Conservation (phyloP, 2,797 vertebrate genomes). For the Tapera naevia region DNA sequence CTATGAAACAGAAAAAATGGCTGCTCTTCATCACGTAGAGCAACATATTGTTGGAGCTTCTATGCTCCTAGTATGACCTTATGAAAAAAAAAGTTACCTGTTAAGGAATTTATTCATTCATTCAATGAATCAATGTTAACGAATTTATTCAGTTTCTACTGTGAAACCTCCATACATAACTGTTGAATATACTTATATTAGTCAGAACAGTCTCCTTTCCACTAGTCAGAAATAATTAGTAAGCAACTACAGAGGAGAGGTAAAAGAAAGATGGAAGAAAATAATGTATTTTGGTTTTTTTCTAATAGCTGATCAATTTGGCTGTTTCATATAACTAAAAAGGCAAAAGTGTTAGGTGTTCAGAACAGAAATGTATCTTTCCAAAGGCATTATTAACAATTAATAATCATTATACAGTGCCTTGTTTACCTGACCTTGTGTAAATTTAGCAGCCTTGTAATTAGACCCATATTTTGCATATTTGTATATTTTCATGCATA, state of each 20-base stretch:
- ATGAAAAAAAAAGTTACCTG: neutral
- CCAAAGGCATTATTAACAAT: conserved; percentile 88
- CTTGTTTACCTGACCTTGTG: conserved; percentile 86
- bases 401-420: conserved; percentile 86
- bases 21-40: neutral
- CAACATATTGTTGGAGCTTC: neutral
- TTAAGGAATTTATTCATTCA: neutral
- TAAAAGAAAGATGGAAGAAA: neutral
- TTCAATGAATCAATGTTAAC: neutral
- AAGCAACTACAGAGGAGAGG: conserved; percentile 46
- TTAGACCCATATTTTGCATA: conserved; percentile 85
- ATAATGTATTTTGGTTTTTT: neutral
- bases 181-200: neutral
- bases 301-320: conserved; percentile 27
- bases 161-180: neutral
- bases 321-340: conserved; percentile 61
- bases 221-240: conserved; percentile 46
- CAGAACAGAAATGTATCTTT: conserved; percentile 75
- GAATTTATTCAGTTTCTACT: neutral
- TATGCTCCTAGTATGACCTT: neutral
- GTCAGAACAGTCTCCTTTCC: conserved; percentile 27
- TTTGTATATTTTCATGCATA: conserved; percentile 80
- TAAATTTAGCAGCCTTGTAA: conserved; percentile 85
- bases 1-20: neutral
- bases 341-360: conserved; percentile 74